Evolutionary conservation across 2,113 vertebrate genomes (phyloP).

Genomic region (Elephas maximus): DNA sequence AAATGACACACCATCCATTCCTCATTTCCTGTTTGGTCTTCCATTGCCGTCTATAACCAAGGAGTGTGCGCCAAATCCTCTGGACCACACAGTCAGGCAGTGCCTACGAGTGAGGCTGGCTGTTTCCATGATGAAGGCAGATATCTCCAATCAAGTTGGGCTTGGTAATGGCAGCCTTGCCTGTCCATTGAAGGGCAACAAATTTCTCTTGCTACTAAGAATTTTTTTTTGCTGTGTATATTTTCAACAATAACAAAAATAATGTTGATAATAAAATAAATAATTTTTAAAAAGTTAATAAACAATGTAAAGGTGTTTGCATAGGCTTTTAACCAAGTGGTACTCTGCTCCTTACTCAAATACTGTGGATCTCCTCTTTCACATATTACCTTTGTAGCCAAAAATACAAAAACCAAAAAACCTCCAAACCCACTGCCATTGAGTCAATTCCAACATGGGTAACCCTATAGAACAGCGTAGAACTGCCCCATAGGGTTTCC

Average conservation of each 20-base stretch:
- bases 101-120: background rate
- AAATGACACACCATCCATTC: background rate
- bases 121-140: background rate
- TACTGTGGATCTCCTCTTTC: background rate
- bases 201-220: background rate
- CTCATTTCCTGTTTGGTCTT: background rate
- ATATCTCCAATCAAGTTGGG: background rate
- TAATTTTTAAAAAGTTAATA: background rate
- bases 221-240: background rate
- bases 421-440: background rate
- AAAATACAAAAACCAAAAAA: too few species aligned
- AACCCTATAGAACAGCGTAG: background rate
- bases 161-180: background rate
- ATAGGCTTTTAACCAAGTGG: background rate
- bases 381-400: background rate
- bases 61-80: background rate
- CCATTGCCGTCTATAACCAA: background rate
- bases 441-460: background rate
- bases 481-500: background rate
- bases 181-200: background rate
- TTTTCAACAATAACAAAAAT: background rate
- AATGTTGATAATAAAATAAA: background rate
- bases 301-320: background rate
- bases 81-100: background rate
- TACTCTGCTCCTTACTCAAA: background rate